Percentiles rank a stretch among this genome's conserved stretches.
Evolutionary conservation across 2,113 vertebrate genomes (phyloP).

Genomic region (Centropus unirufus): DNA sequence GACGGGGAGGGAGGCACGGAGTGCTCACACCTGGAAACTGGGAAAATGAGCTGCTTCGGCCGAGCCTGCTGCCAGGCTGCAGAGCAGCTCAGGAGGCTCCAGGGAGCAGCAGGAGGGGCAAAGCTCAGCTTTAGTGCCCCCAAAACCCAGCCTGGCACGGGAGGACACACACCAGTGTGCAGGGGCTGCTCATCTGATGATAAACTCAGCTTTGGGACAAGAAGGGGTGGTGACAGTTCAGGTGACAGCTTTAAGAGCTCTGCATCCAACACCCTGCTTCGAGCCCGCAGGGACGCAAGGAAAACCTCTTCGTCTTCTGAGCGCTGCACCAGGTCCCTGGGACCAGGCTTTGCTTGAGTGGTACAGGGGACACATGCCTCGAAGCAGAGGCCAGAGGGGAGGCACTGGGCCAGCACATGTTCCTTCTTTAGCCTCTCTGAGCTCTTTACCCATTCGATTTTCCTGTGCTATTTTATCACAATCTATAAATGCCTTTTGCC

Average conservation of each 20-base stretch:
- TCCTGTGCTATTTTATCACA: neutral
- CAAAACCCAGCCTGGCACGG: neutral
- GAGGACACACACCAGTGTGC: neutral
- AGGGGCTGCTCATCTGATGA: neutral
- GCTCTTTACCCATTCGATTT: neutral
- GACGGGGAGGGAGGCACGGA: neutral
- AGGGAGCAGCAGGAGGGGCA: neutral
- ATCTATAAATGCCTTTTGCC: neutral
- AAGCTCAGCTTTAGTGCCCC: neutral
- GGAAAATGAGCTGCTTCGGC: neutral
- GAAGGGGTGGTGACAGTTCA: neutral
- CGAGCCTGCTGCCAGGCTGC: neutral
- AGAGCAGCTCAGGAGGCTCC: neutral
- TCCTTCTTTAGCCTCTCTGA: neutral
- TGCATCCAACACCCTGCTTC: rapidly evolving
- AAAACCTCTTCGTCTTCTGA: neutral
- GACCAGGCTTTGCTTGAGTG: neutral
- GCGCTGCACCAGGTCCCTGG: neutral
- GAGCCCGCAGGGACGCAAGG: neutral
- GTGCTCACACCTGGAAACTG: neutral
- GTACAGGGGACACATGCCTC: neutral
- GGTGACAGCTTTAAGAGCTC: neutral
- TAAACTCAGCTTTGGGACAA: neutral
- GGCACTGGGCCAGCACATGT: neutral
- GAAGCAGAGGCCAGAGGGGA: neutral